Evolutionary conservation across 2,888 invertebrate species (phyloP).

Genomic region (Platycheirus albimanus): DNA sequence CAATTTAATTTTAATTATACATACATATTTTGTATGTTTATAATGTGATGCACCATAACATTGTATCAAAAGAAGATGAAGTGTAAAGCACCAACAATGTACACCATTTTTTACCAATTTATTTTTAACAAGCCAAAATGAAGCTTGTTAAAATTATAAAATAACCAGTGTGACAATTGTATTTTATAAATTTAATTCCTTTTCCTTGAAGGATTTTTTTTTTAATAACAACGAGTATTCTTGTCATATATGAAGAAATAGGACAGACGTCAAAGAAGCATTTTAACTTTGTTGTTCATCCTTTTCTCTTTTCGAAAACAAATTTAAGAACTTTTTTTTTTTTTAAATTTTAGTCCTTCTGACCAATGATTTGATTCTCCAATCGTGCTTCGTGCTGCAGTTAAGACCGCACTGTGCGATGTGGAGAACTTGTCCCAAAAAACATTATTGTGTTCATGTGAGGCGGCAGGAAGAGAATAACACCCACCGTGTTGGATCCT

Average conservation of each 20-base stretch:
- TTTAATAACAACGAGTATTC: slow-evolving; percentile 65
- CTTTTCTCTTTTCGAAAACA: slow-evolving; percentile 26
- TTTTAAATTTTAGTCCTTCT: slow-evolving; percentile 50
- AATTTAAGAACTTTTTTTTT: slow-evolving; percentile 34
- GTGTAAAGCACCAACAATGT: slow-evolving; percentile 56
- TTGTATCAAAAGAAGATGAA: slow-evolving; percentile 47
- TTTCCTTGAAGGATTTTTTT: slow-evolving; percentile 11
- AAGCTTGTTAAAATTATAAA: slow-evolving; percentile 32
- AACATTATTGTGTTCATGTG: slow-evolving; percentile 31
- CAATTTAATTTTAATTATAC: background rate
- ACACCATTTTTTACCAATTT: slow-evolving; percentile 29
- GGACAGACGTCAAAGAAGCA: slow-evolving; percentile 5
- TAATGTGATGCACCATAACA: slow-evolving; percentile 44
- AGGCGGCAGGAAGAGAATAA: background rate
- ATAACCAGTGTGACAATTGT: slow-evolving; percentile 13
- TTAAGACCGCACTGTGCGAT: slow-evolving; percentile 8
- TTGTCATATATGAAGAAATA: slow-evolving; percentile 53
- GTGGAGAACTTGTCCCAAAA: slow-evolving; percentile 40
- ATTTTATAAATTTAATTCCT: slow-evolving; percentile 5
- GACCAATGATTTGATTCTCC: slow-evolving; percentile 41
- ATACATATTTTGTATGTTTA: slow-evolving; percentile 6
- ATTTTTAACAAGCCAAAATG: slow-evolving; percentile 35
- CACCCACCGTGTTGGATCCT: background rate
- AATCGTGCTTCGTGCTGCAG: slow-evolving; percentile 30
- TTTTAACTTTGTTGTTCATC: slow-evolving; percentile 18